Base-by-base conservation (phyloP, 2,888 invertebrate species). In the Zaprionus bogoriensis region DNA sequence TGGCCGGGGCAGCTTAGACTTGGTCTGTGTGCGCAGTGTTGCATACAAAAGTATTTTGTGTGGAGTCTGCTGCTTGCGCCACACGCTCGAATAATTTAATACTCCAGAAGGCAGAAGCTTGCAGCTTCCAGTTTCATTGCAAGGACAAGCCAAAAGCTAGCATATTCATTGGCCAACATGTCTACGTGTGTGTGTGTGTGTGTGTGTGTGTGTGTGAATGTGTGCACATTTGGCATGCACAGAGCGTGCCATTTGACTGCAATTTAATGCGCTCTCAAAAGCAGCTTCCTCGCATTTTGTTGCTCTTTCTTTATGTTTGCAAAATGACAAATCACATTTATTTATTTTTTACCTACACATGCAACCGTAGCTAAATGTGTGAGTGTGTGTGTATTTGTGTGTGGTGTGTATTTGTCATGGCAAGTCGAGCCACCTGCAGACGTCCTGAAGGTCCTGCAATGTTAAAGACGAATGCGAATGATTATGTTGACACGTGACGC, bases 271-370 rank as follows among this genome's bases (percentile, higher is more conserved):
- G 67, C 74, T 74, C 71, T 66, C 72, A 57, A 70, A 65, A 70
- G 65, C 57, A 60, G 48, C 51, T 60, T 32, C 61, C 42, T 27
- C 30, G 27, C 10, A 27, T 41, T 39, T 64, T 45, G 73, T 57
- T 58, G 39, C 53, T 28, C 14, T 50, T 74, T 27, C 67, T 79
- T 66, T 68, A 69, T 86, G 84, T 77, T 87, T 86, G 72, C 63
- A 67, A 86, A 77, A 84, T 86, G 84, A 87, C 87, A 84, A 87
- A 84, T 84, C 86, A 80, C 83, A 87, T 84, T 84, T 87, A 84
- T 85, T 85, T 84, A 77, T 85, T 82, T 85, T 70, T 39, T 67
- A 61, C 52, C 54, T 45, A 38, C 46, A 55, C 53, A 39, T 57
- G 12, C 27, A 32, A 6, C 23, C 30, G 9, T 27, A 9, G 25